Percentiles rank a stretch among this genome's conserved stretches.
phyloP scores from a whole-genome alignment of 2,888 invertebrate species.

The Oegoconia quadripuncta region DNA sequence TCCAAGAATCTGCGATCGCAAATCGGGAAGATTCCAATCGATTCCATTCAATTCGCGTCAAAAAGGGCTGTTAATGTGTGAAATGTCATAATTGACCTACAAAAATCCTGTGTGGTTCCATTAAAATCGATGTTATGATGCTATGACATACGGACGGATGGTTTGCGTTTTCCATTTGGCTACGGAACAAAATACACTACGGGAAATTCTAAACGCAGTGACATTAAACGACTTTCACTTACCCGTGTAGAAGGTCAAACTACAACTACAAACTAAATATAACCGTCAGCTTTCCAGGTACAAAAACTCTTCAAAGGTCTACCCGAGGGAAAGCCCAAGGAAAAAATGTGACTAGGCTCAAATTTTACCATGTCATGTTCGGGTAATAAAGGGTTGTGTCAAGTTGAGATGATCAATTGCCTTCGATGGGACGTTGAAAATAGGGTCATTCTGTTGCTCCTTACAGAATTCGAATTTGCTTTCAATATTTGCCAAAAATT shows the following conservation, averaged over 20 bases:
- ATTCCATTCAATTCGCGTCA: too few relatives aligned
- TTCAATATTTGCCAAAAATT: too few relatives aligned
- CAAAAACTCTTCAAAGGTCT: conserved; percentile 1
- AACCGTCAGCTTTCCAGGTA: background rate
- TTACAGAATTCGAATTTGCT: too few relatives aligned
- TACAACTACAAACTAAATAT: conserved; percentile 1
- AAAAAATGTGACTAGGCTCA: conserved; percentile 22
- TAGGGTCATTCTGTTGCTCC: too few relatives aligned
- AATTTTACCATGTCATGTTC: conserved; percentile 44
- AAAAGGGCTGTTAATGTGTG: too few relatives aligned
- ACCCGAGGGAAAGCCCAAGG: background rate
- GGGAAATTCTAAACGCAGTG: too few relatives aligned
- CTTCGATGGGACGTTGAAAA: conserved; percentile 10
- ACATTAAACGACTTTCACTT: background rate
- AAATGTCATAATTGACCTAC: too few relatives aligned
- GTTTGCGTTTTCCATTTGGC: background rate
- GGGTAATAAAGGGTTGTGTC: conserved; percentile 40
- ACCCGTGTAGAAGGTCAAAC: background rate
- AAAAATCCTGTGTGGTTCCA: too few relatives aligned
- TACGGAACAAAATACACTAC: background rate
- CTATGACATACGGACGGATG: too few relatives aligned
- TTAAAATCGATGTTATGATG: too few relatives aligned
- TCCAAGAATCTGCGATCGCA: too few relatives aligned
- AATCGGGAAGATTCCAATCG: too few relatives aligned
- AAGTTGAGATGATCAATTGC: conserved; percentile 47